Conservation (phyloP, 2,888 invertebrate genomes). For the Lissonota sp. region DNA sequence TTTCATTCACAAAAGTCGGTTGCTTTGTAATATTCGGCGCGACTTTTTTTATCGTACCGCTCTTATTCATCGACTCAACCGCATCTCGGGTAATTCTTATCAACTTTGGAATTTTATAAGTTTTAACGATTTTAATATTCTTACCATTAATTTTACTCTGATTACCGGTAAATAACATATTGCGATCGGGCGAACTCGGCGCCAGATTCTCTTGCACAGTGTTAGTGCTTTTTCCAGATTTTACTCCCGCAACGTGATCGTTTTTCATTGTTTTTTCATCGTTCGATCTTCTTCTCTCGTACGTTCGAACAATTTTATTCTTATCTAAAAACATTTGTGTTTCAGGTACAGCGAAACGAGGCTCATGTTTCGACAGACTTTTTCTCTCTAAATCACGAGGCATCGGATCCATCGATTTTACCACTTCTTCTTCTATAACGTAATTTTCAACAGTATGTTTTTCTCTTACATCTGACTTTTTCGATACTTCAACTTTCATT, state of each 20-base stretch:
- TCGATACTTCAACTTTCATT: background rate
- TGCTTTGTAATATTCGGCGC: background rate
- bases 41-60: background rate
- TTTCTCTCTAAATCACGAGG: background rate
- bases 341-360: background rate
- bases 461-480: background rate
- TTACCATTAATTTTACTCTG: background rate
- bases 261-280: background rate
- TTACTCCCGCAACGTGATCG: background rate
- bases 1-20: background rate
- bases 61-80: background rate
- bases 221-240: background rate
- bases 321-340: background rate
- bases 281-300: conserved; percentile 11
- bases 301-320: background rate
- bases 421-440: background rate
- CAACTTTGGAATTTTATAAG: conserved; percentile 6
- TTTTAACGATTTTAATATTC: background rate
- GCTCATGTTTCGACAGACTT: background rate
- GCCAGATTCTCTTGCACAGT: background rate
- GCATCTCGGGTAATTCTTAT: background rate
- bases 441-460: background rate
- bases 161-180: background rate
- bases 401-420: background rate
- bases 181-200: background rate